Base-by-base conservation (phyloP, 1,140 invertebrate species). In the Teleogryllus occipitalis region DNA sequence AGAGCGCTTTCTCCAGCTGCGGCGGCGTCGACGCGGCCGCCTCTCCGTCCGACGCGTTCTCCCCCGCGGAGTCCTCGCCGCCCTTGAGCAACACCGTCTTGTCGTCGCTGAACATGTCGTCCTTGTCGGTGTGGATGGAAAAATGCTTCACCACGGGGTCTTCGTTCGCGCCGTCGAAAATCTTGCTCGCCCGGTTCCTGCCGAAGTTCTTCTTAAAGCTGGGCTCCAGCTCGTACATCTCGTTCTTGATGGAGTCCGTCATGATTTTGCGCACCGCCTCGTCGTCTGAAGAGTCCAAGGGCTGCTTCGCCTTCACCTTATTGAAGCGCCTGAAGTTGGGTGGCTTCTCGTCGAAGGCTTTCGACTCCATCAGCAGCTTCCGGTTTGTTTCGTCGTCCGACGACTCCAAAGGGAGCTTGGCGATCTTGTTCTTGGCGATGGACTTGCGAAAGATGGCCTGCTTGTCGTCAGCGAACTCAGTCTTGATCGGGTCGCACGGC, bases 211-310 rank as follows among this genome's bases (percentile, higher is more conserved):
- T 80, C 21, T 72, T 79, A n/a, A 65, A 75, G 18, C 22, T 8
- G 18, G 76, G 15, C 18, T 77, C 54, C 54, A 65, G 54, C 54
- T 65, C 78, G 74, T 73, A 79, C 6, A 79, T 75, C 15, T 75
- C 54, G 74, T 46, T 75, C 8, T 79, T 79, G 18, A 77, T 77
- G n/a, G 76, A 48, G 22, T n/a, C 74, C 21, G 8, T 75, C 65
- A 73, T 47, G 4, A 75, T 77, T 54, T 79, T 75, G 75, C 80
- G 80, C 15, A 77, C 27, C 46, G 75, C 72, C 15, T 82, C 82
- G 8, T 82, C 81, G 77, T 82, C 82, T n/a, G 82, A 82, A 14
- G 82, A 82, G 47, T 82, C 82, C 48, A 81, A 74, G 21, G 80
- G 74, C 5, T 22, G 80, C 47, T 72, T 79, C 8, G 15, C 22